Percentiles rank a stretch among this genome's conserved stretches.
Evolutionary conservation across 2,888 invertebrate genomes (phyloP).

Genomic region (Melolontha melolontha): DNA sequence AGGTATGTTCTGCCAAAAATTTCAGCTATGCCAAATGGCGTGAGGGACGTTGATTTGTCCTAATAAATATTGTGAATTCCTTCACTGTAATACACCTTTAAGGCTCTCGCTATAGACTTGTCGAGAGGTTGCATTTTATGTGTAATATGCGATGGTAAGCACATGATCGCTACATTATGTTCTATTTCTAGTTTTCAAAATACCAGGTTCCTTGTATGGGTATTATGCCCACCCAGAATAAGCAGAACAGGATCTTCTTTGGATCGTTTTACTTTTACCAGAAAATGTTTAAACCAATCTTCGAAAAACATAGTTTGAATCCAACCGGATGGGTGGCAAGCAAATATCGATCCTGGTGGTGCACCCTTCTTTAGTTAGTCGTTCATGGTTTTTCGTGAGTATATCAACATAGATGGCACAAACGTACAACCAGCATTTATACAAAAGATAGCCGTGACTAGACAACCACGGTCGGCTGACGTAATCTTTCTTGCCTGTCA

Average conservation of each 20-base stretch:
- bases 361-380: conserved; percentile 54
- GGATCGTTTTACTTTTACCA: conserved; percentile 43
- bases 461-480: conserved; percentile 51
- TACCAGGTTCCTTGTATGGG: too few relatives aligned
- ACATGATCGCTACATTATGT: too few relatives aligned
- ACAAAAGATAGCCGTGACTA: conserved; percentile 53
- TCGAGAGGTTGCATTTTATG: too few relatives aligned
- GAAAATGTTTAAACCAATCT: conserved; percentile 48
- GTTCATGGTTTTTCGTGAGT: conserved; percentile 56
- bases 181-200: too few relatives aligned
- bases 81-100: too few relatives aligned
- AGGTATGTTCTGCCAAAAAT: too few relatives aligned
- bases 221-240: conserved; percentile 39
- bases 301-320: conserved; percentile 51
- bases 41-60: too few relatives aligned
- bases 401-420: conserved; percentile 58
- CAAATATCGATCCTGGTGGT: conserved; percentile 49
- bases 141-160: too few relatives aligned
- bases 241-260: conserved; percentile 50
- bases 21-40: too few relatives aligned
- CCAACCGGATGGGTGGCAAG: conserved; percentile 55
- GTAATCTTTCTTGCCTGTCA: conserved; percentile 51
- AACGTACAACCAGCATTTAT: conserved; percentile 56
- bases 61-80: too few relatives aligned
- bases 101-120: too few relatives aligned